Evolutionary conservation across 1,140 invertebrate species (phyloP), one percentile per base, ranked within the genome.

Genomic region (Danaus plexippus): DNA sequence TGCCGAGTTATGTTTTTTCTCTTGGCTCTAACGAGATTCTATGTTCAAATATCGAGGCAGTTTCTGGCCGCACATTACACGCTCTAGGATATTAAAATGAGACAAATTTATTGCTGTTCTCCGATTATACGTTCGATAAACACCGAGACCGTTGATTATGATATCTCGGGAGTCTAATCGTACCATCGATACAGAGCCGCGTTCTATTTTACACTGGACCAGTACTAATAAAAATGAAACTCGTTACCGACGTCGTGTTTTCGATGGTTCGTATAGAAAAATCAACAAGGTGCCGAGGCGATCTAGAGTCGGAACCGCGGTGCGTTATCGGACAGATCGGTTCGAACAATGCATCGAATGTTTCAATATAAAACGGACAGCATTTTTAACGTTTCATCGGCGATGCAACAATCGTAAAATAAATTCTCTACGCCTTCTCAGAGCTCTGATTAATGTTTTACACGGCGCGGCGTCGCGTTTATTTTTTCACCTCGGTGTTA

Each of bases 301-400:
- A 13, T 22, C 47, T 32, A 13, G 54, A 57, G 69, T 70, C 72
- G 75, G 72, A 71, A 73, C 73, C 67, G 66, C 71, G 71, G 79
- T 81, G 77, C 78, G 73, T 75, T 85, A 82, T 85, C 82, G 71
- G 62, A 63, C 61, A 73, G 69, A 86, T 86, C 83, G 73, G 55
- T 60, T 68, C 62, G 74, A 83, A 86, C 83, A 86, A 86, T 86
- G 77, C 77, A 59, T 78, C 73, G 75, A 79, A 85, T 82, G 80
- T 83, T 83, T 83, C 81, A 83, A 83, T 83, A 85, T 82, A 79
- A 66, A 71, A 63, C 71, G 76, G 77, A 85, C 80, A 85, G 80
- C 77, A 82, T 86, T 86, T 86, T 86, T 82, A 85, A 85, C 80
- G 83, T 86, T 85, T 86, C 83, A 80, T 84, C 81, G 78, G 66